These are phyloP conservation scores for Teleogryllus occipitalis DNA, from an alignment of 1,140 invertebrate genomes.

Conservation along the genomic window DNA sequence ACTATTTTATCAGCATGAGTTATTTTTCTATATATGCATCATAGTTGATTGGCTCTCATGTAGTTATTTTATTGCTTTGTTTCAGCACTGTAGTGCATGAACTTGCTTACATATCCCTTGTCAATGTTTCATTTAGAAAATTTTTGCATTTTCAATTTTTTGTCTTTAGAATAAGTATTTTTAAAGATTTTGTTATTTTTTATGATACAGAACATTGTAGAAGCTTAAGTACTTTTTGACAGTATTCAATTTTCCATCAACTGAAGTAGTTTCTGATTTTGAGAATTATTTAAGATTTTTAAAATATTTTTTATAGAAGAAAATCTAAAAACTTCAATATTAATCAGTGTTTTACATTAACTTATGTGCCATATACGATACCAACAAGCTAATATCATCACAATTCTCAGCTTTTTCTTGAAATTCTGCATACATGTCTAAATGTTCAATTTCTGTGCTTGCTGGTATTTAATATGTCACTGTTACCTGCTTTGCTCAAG, in stretches of 20 bases:
- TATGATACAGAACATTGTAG: neutral
- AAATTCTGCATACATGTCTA: neutral
- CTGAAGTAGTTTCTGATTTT: neutral
- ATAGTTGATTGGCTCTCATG: neutral
- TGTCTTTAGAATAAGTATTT: slow-evolving; percentile 6
- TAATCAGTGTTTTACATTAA: neutral
- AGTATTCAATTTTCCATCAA: neutral
- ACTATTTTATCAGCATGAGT: neutral
- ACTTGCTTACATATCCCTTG: neutral
- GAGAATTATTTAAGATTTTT: neutral
- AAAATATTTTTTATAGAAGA: neutral
- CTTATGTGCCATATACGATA: neutral
- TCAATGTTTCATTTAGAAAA: neutral
- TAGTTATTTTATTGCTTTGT: neutral
- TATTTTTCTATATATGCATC: neutral
- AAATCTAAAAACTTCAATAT: neutral
- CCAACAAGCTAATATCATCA: neutral
- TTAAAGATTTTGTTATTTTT: neutral
- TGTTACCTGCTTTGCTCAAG: neutral
- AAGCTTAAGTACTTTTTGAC: neutral
- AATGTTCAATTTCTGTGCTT: neutral
- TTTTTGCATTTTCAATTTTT: neutral
- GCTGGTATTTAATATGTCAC: neutral
- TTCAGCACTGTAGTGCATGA: neutral
- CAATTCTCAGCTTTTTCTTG: too few species aligned